Percentiles rank a stretch among this genome's conserved stretches.
phyloP scores from a whole-genome alignment of 2,113 vertebrate genomes.

The Spilogale gracilis region DNA sequence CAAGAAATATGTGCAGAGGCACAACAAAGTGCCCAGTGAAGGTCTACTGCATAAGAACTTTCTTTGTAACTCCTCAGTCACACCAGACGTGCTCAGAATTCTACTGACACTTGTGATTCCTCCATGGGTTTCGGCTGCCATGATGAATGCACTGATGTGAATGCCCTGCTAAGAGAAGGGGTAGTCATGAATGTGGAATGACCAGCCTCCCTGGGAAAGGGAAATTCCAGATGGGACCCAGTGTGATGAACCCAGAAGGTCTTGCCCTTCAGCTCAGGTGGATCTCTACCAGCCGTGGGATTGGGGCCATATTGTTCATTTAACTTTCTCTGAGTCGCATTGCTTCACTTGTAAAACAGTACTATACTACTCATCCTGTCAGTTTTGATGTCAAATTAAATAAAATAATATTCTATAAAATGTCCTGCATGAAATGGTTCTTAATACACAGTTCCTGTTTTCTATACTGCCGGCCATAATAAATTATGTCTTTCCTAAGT shows the following conservation, averaged over 20 bases:
- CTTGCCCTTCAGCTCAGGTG: not conserved
- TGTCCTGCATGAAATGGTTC: not conserved
- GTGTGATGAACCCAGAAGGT: not conserved
- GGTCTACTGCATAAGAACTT: conserved; percentile 48
- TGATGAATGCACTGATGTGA: rapidly evolving
- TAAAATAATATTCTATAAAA: not conserved
- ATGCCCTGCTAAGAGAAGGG: not conserved
- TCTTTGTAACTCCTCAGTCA: not conserved
- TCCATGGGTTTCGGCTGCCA: not conserved
- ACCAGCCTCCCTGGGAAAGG: not conserved
- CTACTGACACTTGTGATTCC: not conserved
- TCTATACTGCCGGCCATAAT: not conserved
- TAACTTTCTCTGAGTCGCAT: not conserved
- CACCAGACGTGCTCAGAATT: rapidly evolving
- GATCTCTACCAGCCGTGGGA: not conserved
- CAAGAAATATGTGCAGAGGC: conserved; percentile 74
- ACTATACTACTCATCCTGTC: not conserved
- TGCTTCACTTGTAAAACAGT: not conserved
- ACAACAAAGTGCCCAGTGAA: conserved; percentile 64
- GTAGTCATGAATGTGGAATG: rapidly evolving
- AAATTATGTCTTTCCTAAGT: not conserved
- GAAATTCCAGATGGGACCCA: no score
- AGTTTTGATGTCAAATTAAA: not conserved
- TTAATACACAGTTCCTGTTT: not conserved
- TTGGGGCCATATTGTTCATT: not conserved